Evolutionary conservation across 2,797 vertebrate genomes (phyloP), one percentile per base, ranked within the genome.

Genomic region (Remorina albescens): DNA sequence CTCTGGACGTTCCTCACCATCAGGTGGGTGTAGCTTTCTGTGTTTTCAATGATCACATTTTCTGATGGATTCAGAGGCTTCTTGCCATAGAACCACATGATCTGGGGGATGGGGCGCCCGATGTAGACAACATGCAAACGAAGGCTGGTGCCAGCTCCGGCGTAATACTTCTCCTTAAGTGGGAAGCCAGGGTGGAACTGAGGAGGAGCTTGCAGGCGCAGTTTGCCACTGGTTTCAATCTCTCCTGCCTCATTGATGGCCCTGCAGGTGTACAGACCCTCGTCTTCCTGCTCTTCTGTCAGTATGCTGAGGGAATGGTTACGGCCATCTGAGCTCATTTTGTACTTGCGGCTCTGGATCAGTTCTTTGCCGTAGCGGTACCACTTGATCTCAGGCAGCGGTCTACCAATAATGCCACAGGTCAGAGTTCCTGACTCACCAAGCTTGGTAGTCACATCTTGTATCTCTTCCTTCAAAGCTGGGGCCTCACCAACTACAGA

Each of bases 371-470:
- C 97, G 0, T 97, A 99, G 78, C 97, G 96, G 85, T 97, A 98
- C 98, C 98, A 99, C 86, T 96, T 99, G 78, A 99, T 99, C 88
- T 99, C 98, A 74, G 98, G 98, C 86, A 99, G 94, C 74, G 98
- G 98, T 91, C 97, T 96, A 71, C 98, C 98, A 28, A 98, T 88
- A 76, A 99, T 99, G 89, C 97, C 96, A 74, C 98, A 99, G 30
- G 94, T 95, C 49, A 99, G 83, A 61, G 96, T 96, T 75, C 94
- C 98, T 32, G 96, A 93, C 89, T 99, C 96, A 4, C 98, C 97
- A 67, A 99, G 88, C 84, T 99, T 98, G 71, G 96, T 95, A 73
- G 95, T 98, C 64, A 96, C 94, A 13, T 99, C 97, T 42, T 96
- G 89, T 71, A 99, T 96, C 86, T 96, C 96, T 81, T 96, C 95